phyloP scores from a whole-genome alignment of 2,797 vertebrate genomes.

The Pseudomugil gertrudae region DNA sequence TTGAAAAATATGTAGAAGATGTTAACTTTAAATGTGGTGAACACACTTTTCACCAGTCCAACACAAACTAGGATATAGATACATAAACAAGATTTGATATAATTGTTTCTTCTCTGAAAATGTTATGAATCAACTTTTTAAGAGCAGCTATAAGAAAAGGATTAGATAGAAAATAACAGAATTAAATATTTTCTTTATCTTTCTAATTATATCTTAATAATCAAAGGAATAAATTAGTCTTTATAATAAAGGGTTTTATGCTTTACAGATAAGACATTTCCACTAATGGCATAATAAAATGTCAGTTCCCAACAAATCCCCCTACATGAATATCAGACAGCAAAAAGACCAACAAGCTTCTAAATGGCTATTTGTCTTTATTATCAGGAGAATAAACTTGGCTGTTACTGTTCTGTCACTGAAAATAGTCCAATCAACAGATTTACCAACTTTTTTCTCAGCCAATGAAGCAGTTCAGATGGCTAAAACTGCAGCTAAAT shows the following conservation, averaged over 20 bases:
- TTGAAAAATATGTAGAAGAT: neutral
- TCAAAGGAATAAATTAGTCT: neutral
- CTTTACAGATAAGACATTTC: neutral
- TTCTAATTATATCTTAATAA: constrained; percentile 1
- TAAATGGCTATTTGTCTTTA: constrained; percentile 46
- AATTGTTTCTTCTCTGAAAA: too few species aligned
- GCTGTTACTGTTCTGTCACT: constrained; percentile 35
- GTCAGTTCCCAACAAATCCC: neutral
- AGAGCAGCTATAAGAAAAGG: neutral
- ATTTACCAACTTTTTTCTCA: constrained; percentile 37
- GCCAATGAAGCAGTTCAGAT: constrained; percentile 27
- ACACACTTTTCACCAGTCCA: neutral
- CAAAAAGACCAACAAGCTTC: constrained; percentile 30
- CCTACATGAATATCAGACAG: constrained; percentile 23
- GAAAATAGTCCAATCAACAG: constrained; percentile 46
- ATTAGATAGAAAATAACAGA: neutral
- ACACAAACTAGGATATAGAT: neutral
- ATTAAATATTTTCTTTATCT: neutral
- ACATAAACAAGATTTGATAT: neutral
- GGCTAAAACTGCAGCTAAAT: constrained; percentile 39
- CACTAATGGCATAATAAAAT: constrained; percentile 24
- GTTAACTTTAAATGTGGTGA: constrained; percentile 6
- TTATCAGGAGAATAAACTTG: constrained; percentile 43
- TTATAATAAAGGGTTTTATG: neutral
- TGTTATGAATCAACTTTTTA: neutral